Base-by-base conservation (phyloP, 2,888 invertebrate species). In the Lithophane ornitopus region DNA sequence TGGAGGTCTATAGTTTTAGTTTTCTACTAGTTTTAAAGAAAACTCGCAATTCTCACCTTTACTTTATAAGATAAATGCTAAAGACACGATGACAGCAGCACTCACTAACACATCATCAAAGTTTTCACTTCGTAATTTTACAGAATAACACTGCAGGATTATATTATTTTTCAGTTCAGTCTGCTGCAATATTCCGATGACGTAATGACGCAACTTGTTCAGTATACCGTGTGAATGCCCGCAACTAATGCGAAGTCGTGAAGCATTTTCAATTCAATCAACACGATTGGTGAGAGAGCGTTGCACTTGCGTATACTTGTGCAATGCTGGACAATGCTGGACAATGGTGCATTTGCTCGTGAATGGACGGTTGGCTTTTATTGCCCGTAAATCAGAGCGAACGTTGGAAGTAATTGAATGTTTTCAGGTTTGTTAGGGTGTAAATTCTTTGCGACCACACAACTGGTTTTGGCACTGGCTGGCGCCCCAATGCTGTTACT, bases 231-330 rank as follows among this genome's bases (percentile, higher is more conserved):
- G 88, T 86, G 89, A 88, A 86, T 78, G 83, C 71, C 81, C 84
- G 82, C 76, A 76, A 46, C 69, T 81, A 78, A 74, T 83, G 69
- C 66, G 56, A 39, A 82, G 80, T 82, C 76, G 76, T 86, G 88
- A 84, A 83, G 84, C 86, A 85, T 87, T 85, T 81, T 88, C 86
- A 85, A 89, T 88, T 87, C 87, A 89, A 90, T 91, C 86, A 88
- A 84, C 86, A 84, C 89, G 86, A 88, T 89, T 87, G 88, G 74
- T 68, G 69, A 70, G 71, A 79, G 82, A 84, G 78, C 89, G 85
- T 85, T 89, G 89, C 90, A 89, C 90, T 88, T 73, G 70, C 16
- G 41, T 59, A 59, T 56, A 68, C 58, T 71, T 67, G 72, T 72
- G 62, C 70, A 71, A 73, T 70, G 59, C 61, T 65, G 72, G 70